Evolutionary conservation across 2,888 invertebrate genomes (phyloP), one percentile per base, ranked within the genome.

Genomic region (Nipponacmea schrenckii): DNA sequence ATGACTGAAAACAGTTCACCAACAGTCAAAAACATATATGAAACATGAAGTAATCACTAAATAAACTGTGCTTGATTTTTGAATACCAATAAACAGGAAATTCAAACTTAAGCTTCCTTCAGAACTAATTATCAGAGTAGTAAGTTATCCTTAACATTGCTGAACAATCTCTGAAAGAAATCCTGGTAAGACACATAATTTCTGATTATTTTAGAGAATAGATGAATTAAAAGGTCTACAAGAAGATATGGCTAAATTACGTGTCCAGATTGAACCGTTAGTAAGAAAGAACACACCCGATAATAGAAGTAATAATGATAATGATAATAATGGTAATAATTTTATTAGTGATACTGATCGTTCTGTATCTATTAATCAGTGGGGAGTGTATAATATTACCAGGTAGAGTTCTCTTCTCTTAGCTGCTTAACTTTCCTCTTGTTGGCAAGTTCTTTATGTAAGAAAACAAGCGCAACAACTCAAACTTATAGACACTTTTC

Each of bases 351-450:
- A 71, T 24, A 74, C 77, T 45, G 75, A 72, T 44, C 71, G 77
- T 50, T 78, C 81, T 24, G 79, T 80, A 8, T 80, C 80, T 26
- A 79, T 85, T 68, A 86, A 86, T 77, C 79, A 81, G 62, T 84
- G 83, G 83, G 80, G 80, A 68, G 78, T 86, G n/a, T 81, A 82
- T 72, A 85, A 80, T 74, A 84, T 84, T 17, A 84, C 85, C 84
- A 86, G 84, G 86, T 85, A 79, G 80, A 79, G 74, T 26, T 39
- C 39, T 39, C 26, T 46, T 39, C 27, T 62, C 27, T 27, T 45
- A 31, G 56, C 14, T 44, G 44, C 45, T 24, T 46, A 24, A 15
- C 67, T 27, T 48, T n/a, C 26, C 17, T 50, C 12, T 44, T 24
- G 20, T 39, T 66, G 20, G 17, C 45, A n/a, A 45, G 45, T 66